Conservation (phyloP, 2,797 vertebrate genomes). For the Coccyzus lansbergi region DNA sequence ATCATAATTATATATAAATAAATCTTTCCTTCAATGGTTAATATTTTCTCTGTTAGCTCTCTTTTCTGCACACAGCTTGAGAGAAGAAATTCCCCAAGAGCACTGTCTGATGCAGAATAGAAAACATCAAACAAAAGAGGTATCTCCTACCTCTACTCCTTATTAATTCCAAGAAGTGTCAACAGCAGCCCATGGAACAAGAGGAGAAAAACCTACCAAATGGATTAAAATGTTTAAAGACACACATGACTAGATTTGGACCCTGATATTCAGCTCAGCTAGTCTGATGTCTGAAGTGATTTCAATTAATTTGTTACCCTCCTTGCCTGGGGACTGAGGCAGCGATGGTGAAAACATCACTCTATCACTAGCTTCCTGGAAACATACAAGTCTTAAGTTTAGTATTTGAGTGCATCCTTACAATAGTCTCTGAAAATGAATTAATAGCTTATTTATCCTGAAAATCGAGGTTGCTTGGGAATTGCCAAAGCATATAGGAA, state of each 20-base stretch:
- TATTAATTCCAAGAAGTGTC: not conserved
- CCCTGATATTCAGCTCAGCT: not conserved
- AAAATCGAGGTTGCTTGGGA: not conserved
- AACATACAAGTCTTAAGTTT: not conserved
- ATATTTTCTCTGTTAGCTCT: not conserved
- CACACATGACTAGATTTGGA: not conserved
- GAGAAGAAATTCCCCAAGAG: not conserved
- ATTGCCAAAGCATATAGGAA: not conserved
- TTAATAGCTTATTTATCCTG: not conserved
- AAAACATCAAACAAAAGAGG: not conserved
- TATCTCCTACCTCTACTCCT: not conserved
- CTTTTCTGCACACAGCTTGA: not conserved
- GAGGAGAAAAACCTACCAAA: not conserved
- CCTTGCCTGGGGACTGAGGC: not conserved
- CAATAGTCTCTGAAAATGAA: not conserved
- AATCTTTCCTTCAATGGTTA: not conserved
- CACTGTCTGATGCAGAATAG: not conserved
- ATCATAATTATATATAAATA: not conserved
- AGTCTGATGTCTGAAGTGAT: not conserved
- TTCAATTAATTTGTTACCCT: not conserved
- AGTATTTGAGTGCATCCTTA: not conserved
- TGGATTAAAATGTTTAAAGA: not conserved
- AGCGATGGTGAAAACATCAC: not conserved
- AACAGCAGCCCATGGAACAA: not conserved
- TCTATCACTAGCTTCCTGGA: not conserved